Base-by-base conservation (phyloP, 2,797 vertebrate genomes). In the Typhlichthys subterraneus region DNA sequence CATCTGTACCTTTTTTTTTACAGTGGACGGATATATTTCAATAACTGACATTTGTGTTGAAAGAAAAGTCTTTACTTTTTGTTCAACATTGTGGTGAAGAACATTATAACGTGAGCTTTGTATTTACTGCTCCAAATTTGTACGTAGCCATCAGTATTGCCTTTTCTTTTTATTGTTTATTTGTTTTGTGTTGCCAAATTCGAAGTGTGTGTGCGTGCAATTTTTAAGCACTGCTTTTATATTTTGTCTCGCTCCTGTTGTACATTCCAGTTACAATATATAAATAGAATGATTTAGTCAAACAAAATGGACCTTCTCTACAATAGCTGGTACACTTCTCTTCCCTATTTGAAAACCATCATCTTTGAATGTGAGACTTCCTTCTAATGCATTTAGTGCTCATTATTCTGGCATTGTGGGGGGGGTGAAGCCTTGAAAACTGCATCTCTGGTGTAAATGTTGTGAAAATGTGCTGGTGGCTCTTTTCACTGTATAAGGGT, bases 111-210 rank as follows among this genome's bases (percentile, higher is more conserved):
- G 90, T 90, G 85, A 87, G 82, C 81, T 89, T 89, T 87, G 84
- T 90, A 88, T 77, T 89, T 86, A 84, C 82, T 82, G 69, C 83
- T 89, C 84, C 79, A 65, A 77, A 82, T 80, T 78, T 87, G 70
- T 90, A 88, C 87, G 89, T 90, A 90, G 84, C 53, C 89, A 90
- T 89, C 89, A 93, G 91, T 92, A 91, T 93, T 93, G 88, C 85
- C 86, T 66, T 50, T 51, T 61, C 59, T 62, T 75, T 86, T 88
- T 84, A 47, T 73, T 75, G 67, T 81, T 65, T 63, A 65, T 79
- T 82, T 80, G 74, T 68, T 74, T 72, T 85, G 88, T 89, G 87
- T 89, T 92, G 90, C 92, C 92, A 93, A 93, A 93, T 90, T 86
- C 87, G 82, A 84, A 65, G 80, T 42, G 77, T 72, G 70, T 74